phyloP scores from a whole-genome alignment of 2,888 invertebrate species.

The Hydrotaea diabolus region DNA sequence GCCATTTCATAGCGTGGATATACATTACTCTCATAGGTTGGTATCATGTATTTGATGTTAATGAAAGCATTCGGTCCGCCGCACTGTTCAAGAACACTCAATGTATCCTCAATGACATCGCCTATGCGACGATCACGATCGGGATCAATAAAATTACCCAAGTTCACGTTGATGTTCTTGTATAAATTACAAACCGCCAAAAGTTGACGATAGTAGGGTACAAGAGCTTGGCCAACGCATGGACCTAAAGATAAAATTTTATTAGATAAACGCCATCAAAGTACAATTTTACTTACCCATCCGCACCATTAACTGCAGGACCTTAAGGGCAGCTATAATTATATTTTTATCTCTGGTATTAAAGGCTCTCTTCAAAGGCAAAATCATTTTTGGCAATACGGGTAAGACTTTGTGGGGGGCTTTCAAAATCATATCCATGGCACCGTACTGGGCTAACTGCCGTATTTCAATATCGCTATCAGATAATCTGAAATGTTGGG shows the following conservation, averaged over 20 bases:
- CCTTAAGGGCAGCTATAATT: slow-evolving; percentile 90
- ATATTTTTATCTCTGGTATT: slow-evolving; percentile 91
- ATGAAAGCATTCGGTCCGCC: slow-evolving; percentile 98
- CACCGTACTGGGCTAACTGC: slow-evolving; percentile 92
- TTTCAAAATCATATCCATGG: slow-evolving; percentile 89
- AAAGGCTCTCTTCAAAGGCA: slow-evolving; percentile 95
- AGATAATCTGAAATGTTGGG: slow-evolving; percentile 81
- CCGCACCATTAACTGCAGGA: slow-evolving; percentile 91
- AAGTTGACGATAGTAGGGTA: slow-evolving; percentile 97
- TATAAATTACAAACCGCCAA: slow-evolving; percentile 94
- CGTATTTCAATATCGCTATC: slow-evolving; percentile 91
- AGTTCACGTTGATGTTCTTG: slow-evolving; percentile 85
- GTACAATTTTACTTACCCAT: slow-evolving; percentile 83
- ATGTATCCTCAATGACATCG: slow-evolving; percentile 94
- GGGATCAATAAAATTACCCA: slow-evolving; percentile 94
- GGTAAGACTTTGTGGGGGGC: slow-evolving; percentile 83
- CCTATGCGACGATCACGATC: slow-evolving; percentile 92
- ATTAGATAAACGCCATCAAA: neutral
- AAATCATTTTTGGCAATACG: slow-evolving; percentile 94
- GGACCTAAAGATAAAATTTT: slow-evolving; percentile 73
- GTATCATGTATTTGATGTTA: slow-evolving; percentile 98
- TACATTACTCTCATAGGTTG: slow-evolving; percentile 96
- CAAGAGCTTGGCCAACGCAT: slow-evolving; percentile 92
- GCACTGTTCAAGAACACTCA: slow-evolving; percentile 93
- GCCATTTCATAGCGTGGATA: slow-evolving; percentile 72